Evolutionary conservation across 2,888 invertebrate species (phyloP).

Genomic region (Apantesis nais): DNA sequence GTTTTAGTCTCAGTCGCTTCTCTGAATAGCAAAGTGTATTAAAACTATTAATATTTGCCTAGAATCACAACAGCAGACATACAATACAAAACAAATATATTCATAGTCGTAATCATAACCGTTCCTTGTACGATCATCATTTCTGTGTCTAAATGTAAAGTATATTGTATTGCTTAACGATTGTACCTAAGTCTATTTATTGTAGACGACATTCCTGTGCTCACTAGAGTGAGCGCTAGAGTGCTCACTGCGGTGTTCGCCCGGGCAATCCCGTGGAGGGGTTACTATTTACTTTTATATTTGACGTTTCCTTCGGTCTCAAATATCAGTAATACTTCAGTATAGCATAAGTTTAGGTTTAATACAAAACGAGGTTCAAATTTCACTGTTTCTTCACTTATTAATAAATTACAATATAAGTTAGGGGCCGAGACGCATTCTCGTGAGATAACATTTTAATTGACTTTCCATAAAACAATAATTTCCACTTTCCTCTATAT

Average conservation of each 20-base stretch:
- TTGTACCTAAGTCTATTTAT: constrained; percentile 52
- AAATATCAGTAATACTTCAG: not conserved
- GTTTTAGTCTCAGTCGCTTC: constrained; percentile 27
- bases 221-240: no score
- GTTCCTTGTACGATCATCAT: constrained; percentile 30
- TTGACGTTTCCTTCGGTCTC: not conserved
- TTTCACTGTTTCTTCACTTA: constrained; percentile 21
- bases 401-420: constrained; percentile 31
- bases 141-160: constrained; percentile 40
- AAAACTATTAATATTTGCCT: constrained; percentile 31
- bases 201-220: constrained; percentile 40
- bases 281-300: constrained; percentile 15
- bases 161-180: constrained; percentile 52
- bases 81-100: constrained; percentile 37
- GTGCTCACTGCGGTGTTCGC: constrained; percentile 37
- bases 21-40: constrained; percentile 35
- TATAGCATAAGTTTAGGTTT: constrained; percentile 3
- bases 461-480: constrained; percentile 52
- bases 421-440: constrained; percentile 42
- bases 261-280: constrained; percentile 38
- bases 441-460: constrained; percentile 48
- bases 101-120: constrained; percentile 32
- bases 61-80: constrained; percentile 34
- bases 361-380: constrained; percentile 14
- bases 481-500: constrained; percentile 38